Conservation (phyloP, 2,888 invertebrate genomes). For the Calliopum simillimum region DNA sequence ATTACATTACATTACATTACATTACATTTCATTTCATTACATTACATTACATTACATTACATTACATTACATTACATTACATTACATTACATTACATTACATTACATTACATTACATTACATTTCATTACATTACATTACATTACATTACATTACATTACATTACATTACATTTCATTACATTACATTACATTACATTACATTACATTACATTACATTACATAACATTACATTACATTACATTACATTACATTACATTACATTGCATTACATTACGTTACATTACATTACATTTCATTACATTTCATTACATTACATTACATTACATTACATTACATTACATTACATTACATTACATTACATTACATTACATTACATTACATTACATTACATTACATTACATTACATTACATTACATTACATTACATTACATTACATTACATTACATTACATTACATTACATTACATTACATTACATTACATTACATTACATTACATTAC, state of each 20-base stretch:
- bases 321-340: neutral
- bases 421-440: too few species aligned
- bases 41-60: too few species aligned
- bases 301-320: constrained; percentile 1
- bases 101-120: too few species aligned
- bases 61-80: too few species aligned
- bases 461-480: neutral
- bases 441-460: neutral
- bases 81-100: too few species aligned
- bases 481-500: neutral
- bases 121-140: neutral
- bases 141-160: neutral
- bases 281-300: neutral
- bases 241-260: neutral
- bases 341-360: neutral
- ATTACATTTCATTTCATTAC: too few species aligned
- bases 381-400: neutral
- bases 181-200: neutral
- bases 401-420: neutral
- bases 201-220: neutral
- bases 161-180: neutral
- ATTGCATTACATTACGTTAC: neutral
- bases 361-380: neutral
- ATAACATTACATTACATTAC: neutral
- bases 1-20: too few species aligned